A percentile compares a stretch with the other conserved stretches of the same genome.
Conservation (phyloP, 1,140 invertebrate species). For the Antheraea pernyi region DNA sequence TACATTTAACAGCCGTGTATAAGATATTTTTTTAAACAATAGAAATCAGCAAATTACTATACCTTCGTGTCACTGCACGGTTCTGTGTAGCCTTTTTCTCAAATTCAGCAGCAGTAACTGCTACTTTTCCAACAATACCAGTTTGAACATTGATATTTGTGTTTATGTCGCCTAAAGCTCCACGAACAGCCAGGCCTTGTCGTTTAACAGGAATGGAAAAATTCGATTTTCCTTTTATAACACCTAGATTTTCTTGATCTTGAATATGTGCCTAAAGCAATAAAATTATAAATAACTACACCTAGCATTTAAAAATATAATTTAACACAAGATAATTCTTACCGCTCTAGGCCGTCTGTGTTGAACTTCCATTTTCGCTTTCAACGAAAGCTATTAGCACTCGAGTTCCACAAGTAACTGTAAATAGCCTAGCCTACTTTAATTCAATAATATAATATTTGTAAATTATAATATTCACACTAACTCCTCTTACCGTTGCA, state of each 20-base stretch:
- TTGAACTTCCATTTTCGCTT: constrained; percentile 49
- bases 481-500: not conserved
- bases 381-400: not conserved
- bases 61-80: constrained; percentile 32
- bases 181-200: constrained; percentile 47
- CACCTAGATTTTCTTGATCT: constrained; percentile 62
- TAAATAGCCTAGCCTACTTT: not conserved
- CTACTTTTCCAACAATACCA: constrained; percentile 51
- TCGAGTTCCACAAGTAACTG: not conserved
- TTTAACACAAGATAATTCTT: constrained; percentile 23
- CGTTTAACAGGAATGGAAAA: constrained; percentile 45
- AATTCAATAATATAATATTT: not conserved
- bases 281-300: not conserved
- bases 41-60: constrained; percentile 12
- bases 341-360: constrained; percentile 50
- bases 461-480: not conserved
- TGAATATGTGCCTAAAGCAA: constrained; percentile 33
- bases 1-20: not conserved
- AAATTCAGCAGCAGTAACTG: constrained; percentile 45
- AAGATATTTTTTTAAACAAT: not conserved
- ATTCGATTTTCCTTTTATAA: constrained; percentile 47
- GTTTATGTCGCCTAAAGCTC: constrained; percentile 62
- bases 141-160: constrained; percentile 52
- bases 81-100: constrained; percentile 54
- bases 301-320: not conserved